These are phyloP conservation scores for Cyprichromis sp. DNA, from an alignment of 2,113 vertebrate genomes.

Conservation along the genomic window DNA sequence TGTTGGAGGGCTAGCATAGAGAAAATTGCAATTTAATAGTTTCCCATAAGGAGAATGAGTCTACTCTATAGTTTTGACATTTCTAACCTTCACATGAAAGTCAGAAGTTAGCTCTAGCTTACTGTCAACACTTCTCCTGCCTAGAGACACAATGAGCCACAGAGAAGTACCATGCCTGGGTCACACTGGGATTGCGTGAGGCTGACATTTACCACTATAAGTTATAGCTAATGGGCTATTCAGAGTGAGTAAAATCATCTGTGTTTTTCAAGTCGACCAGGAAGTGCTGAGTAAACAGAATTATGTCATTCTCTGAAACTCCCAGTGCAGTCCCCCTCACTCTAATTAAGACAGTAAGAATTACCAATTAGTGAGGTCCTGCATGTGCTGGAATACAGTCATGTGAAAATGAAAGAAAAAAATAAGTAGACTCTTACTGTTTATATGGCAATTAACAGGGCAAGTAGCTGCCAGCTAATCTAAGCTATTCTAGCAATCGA, in stretches of 20 bases:
- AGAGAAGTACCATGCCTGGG: not conserved
- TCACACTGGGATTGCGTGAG: conserved; percentile 6
- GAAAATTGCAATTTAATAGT: conserved; percentile 22
- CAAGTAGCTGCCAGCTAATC: not conserved
- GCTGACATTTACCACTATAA: conserved; percentile 41
- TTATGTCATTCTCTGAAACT: conserved; percentile 11
- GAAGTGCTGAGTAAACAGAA: conserved; percentile 34
- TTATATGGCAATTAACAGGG: not conserved
- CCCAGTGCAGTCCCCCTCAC: not conserved
- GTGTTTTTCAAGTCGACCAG: conserved; percentile 12
- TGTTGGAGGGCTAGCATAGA: conserved; percentile 6
- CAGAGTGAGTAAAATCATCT: conserved; percentile 14
- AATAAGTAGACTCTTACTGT: not conserved
- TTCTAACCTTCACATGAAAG: conserved; percentile 20
- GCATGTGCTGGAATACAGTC: not conserved
- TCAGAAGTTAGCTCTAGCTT: not conserved
- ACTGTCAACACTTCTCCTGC: not conserved
- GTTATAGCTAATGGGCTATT: conserved; percentile 27
- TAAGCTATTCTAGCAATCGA: not conserved
- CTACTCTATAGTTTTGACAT: conserved; percentile 23
- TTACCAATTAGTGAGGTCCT: not conserved
- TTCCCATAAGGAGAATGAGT: conserved; percentile 11
- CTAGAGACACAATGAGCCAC: not conserved
- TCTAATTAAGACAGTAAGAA: conserved; percentile 10
- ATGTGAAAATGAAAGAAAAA: not conserved